Evolutionary conservation across 30 jellyfish, hydroid and myxozoan genomes (phyloP), one percentile per base, ranked within the genome.

Genomic region (Aurelia aurita complex sp. Pacific): DNA sequence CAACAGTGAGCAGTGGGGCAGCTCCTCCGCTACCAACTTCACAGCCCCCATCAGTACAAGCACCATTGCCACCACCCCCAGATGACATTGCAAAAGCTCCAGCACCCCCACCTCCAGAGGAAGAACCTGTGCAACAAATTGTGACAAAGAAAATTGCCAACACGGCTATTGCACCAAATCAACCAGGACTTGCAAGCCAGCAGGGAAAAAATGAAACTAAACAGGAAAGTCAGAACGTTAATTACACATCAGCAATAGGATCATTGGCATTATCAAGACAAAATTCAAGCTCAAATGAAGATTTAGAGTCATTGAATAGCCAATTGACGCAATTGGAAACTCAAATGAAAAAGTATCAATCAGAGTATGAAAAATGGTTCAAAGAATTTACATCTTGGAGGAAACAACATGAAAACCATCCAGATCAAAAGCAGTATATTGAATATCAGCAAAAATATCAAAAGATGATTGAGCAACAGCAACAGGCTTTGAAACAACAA

Each of bases 361-460:
- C 92, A 29, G 98, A 92, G 18, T 92, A 92, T 64, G 92, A 92
- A 19, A 87, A 92, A 77, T 92, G 98, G 98, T 92, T 88, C 64
- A 88, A 81, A 23, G 98, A 92, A 42, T 92, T 92, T 66, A 10
- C 92, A 15, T 64, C 82, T 46, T 92, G 98, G 98, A 94, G 82
- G 67, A 92, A 87, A 68, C 96, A 92, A 52, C 98, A 92, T 74
- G 95, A 92, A 68, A 92, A 83, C 65, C 98, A 92, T 43, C 98
- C 98, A 16, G 97, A 92, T 74, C 97, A 92, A 73, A 92, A 77
- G 51, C 95, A 92, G 82, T 92, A 81, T 67, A 78, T 92, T 51
- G 96, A 92, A 60, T 92, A 92, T 71, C 98, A 92, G 68, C 93
- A 92, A 57, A 78, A 92, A 67, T 92, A 92, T 67, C 98, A 92